Evolutionary conservation across 2,113 vertebrate genomes (phyloP).

Genomic region (Tenrec ecaudatus): DNA sequence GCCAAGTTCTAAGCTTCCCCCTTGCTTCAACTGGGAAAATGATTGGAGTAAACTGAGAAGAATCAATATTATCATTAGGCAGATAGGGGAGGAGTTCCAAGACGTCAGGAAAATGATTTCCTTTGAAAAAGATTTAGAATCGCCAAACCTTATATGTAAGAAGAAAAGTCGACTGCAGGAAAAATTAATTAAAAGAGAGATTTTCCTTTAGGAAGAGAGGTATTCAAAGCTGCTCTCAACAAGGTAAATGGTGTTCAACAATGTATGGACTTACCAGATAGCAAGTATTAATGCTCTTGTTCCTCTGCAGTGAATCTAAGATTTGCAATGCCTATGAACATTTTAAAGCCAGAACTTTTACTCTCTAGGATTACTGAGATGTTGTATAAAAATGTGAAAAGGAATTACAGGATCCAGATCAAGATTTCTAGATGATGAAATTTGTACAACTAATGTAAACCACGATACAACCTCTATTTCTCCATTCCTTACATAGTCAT

Average conservation of each 20-base stretch:
- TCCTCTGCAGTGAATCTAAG: neutral
- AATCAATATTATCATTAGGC: neutral
- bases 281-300: neutral
- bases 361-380: neutral
- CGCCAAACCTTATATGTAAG: neutral
- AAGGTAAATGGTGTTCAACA: neutral
- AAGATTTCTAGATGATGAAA: conserved; percentile 16
- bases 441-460: neutral
- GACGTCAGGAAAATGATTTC: neutral
- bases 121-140: neutral
- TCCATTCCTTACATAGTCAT: neutral
- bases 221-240: neutral
- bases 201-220: conserved; percentile 15
- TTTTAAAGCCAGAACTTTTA: conserved; percentile 22
- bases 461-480: neutral
- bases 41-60: conserved; percentile 33
- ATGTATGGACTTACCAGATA: neutral
- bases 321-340: neutral
- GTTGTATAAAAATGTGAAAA: neutral
- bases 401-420: neutral
- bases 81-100: neutral
- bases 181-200: conserved; percentile 24
- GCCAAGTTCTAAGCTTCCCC: neutral
- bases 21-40: neutral
- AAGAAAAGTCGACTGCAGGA: neutral